phyloP scores from a whole-genome alignment of 1,140 invertebrate genomes.

The Lasioglossum albipes region DNA sequence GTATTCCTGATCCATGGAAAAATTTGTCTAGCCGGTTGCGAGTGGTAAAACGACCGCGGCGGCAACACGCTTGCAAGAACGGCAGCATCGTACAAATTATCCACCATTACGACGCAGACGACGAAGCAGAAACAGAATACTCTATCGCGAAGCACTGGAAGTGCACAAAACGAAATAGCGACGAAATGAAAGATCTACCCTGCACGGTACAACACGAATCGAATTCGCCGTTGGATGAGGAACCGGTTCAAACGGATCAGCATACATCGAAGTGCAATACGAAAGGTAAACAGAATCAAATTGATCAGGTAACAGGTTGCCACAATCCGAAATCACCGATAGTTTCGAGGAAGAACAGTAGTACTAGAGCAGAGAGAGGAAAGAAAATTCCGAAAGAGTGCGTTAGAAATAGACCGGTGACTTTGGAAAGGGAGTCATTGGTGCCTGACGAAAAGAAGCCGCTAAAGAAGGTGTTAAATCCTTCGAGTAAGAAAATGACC shows the following conservation, averaged over 20 bases:
- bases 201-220: background rate
- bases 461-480: background rate
- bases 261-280: background rate
- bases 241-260: background rate
- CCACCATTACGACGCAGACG: slow-evolving; percentile 23
- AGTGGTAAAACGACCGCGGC: background rate
- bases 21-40: background rate
- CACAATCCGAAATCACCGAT: background rate
- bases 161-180: background rate
- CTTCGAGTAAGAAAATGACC: background rate
- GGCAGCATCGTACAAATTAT: background rate
- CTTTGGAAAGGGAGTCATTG: too few relatives aligned
- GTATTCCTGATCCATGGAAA: slow-evolving; percentile 57
- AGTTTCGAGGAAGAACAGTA: background rate
- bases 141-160: background rate
- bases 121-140: slow-evolving; percentile 29
- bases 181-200: background rate
- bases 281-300: background rate
- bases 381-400: background rate
- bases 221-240: background rate
- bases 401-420: background rate
- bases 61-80: background rate
- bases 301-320: too few relatives aligned
- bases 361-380: too few relatives aligned
- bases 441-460: too few relatives aligned